Evolutionary conservation across 2,797 vertebrate species (phyloP).

Genomic region (Margarornis squamiger): DNA sequence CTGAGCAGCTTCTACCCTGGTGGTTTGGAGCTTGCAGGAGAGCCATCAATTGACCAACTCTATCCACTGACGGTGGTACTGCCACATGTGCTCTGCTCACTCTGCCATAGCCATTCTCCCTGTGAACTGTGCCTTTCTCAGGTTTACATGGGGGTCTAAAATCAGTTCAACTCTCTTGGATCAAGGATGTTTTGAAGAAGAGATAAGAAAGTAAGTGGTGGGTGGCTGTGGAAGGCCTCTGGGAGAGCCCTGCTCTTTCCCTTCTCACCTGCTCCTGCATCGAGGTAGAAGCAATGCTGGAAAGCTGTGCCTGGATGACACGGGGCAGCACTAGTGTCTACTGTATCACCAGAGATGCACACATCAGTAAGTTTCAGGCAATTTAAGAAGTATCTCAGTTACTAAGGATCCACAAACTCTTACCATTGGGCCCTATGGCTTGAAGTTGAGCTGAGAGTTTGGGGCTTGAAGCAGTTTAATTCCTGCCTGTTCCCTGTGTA

Average conservation of each 20-base stretch:
- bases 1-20: rapidly evolving
- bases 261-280: rapidly evolving
- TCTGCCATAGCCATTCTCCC: neutral
- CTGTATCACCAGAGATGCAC: neutral
- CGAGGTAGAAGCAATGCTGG: rapidly evolving
- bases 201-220: neutral
- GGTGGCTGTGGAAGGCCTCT: neutral
- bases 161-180: neutral
- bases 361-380: neutral
- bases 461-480: neutral
- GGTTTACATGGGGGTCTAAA: neutral
- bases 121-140: neutral
- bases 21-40: neutral
- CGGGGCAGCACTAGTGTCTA: neutral
- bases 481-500: rapidly evolving
- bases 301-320: neutral
- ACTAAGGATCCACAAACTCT: neutral
- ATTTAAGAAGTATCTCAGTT: neutral
- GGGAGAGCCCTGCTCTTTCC: neutral
- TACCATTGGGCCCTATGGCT: rapidly evolving
- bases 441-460: neutral
- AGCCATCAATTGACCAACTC: rapidly evolving
- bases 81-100: neutral
- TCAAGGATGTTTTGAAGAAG: neutral
- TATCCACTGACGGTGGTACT: neutral